These are phyloP conservation scores for Sialia sialis DNA, from an alignment of 2,113 vertebrate genomes.

Conservation along the genomic window DNA sequence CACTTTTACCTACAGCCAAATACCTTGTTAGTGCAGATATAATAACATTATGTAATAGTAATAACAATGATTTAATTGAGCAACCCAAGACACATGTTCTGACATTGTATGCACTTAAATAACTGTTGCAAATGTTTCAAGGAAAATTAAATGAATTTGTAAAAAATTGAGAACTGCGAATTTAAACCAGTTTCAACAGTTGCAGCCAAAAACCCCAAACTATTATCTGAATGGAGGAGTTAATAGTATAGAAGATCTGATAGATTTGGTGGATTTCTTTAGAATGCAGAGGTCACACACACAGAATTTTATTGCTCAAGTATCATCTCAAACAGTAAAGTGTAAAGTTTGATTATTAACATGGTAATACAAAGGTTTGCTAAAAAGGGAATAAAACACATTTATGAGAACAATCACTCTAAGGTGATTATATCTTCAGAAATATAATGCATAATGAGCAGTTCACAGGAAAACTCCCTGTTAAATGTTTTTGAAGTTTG, in stretches of 20 bases:
- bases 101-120: not conserved
- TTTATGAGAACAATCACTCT: not conserved
- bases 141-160: not conserved
- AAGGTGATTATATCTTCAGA: not conserved
- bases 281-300: not conserved
- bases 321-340: not conserved
- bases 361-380: not conserved
- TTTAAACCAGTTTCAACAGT: not conserved
- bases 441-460: not conserved
- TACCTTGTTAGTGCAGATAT: not conserved
- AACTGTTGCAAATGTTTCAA: not conserved
- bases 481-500: not conserved
- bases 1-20: not conserved
- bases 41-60: not conserved
- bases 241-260: not conserved
- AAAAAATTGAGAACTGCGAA: not conserved
- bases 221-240: not conserved
- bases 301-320: not conserved
- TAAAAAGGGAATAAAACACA: not conserved
- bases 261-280: not conserved
- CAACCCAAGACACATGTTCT: not conserved
- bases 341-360: not conserved
- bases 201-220: accelerated
- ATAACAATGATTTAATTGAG: not conserved
- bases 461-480: not conserved